Evolutionary conservation across 2,113 vertebrate genomes (phyloP).

Genomic region (Coracopsis vasa): DNA sequence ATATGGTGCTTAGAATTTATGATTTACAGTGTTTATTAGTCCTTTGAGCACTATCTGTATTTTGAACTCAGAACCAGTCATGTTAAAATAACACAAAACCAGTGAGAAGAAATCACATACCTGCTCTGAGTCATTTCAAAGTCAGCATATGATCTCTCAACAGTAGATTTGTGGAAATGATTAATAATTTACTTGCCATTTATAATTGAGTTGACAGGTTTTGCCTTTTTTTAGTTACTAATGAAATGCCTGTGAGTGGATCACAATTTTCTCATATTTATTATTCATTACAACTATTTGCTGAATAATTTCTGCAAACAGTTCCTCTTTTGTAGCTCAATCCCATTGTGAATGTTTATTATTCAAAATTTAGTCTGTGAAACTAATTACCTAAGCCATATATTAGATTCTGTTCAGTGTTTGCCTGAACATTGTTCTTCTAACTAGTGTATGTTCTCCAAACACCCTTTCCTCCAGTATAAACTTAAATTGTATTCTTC

Average conservation of each 20-base stretch:
- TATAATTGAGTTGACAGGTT: constrained; percentile 25
- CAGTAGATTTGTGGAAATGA: neutral
- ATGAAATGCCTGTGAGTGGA: neutral
- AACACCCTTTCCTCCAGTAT: neutral
- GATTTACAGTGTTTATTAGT: neutral
- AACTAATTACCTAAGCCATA: neutral
- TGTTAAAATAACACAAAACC: neutral
- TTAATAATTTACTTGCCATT: constrained; percentile 51
- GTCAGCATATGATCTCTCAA: neutral
- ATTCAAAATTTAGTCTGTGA: constrained; percentile 19
- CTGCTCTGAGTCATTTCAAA: constrained; percentile 1
- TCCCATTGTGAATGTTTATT: constrained; percentile 19
- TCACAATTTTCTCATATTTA: constrained; percentile 41
- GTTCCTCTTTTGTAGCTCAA: constrained; percentile 10
- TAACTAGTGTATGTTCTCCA: neutral
- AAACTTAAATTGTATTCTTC: neutral
- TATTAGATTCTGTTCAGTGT: neutral
- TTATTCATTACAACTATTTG: constrained; percentile 56
- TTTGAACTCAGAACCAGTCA: neutral
- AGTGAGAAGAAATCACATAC: neutral
- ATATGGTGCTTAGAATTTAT: neutral
- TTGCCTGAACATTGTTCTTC: neutral
- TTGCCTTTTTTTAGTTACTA: constrained; percentile 27
- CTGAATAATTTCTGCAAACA: constrained; percentile 38
- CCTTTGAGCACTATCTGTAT: neutral